phyloP scores from a whole-genome alignment of 2,888 invertebrate species.

The Steinernema carpocapsae region DNA sequence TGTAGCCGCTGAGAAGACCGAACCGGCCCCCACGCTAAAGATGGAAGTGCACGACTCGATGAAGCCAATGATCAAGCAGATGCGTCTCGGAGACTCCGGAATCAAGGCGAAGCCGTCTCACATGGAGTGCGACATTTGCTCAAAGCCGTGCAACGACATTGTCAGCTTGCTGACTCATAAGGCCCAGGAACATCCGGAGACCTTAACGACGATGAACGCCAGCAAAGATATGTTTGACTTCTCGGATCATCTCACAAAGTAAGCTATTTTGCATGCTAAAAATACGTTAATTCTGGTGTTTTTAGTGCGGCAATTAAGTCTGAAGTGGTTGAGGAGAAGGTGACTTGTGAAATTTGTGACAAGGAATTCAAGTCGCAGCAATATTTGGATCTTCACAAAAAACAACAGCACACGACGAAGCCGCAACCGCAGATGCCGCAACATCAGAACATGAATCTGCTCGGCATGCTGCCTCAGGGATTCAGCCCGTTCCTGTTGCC shows the following conservation, averaged over 20 bases:
- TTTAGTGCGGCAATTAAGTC: not conserved
- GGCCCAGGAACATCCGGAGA: slow-evolving; percentile 9
- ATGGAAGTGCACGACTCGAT: slow-evolving; percentile 3
- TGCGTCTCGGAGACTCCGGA: slow-evolving; percentile 3
- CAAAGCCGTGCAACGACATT: not conserved
- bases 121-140: slow-evolving; percentile 22
- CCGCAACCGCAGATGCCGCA: not conserved
- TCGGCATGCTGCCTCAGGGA: slow-evolving; percentile 33
- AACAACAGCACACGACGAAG: slow-evolving; percentile 80
- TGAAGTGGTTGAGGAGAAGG: not conserved
- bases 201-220: slow-evolving; percentile 3
- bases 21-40: slow-evolving; percentile 1
- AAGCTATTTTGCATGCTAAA: not conserved
- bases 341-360: slow-evolving; percentile 92
- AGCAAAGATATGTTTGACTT: not conserved
- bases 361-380: slow-evolving; percentile 99
- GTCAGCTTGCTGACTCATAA: slow-evolving; percentile 1
- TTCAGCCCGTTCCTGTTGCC: slow-evolving; percentile 35
- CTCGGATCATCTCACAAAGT: not conserved
- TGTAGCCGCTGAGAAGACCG: not conserved
- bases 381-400: slow-evolving; percentile 95
- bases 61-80: slow-evolving; percentile 14
- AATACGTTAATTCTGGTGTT: not conserved
- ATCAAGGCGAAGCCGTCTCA: not conserved
- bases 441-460: slow-evolving; percentile 11